Base-by-base conservation (phyloP, 2,888 invertebrate species). In the Troides helena region DNA sequence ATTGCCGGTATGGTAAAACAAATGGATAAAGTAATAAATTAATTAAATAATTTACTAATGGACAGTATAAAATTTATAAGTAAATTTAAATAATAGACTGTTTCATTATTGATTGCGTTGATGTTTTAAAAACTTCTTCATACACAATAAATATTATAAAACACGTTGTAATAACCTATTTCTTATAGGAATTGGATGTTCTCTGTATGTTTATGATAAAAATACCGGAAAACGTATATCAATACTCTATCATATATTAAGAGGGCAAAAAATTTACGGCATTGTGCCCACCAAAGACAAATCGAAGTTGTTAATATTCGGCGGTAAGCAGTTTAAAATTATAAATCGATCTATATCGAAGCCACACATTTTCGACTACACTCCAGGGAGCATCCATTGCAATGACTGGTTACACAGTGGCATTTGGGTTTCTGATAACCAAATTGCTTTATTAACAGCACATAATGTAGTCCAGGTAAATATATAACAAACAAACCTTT, bases 401-500 rank as follows among this genome's bases (percentile, higher is more conserved):
- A 85, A 89, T 73, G 96, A 96, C 79, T 96, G 96, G 96, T 88
- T 96, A 39, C 94, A 95, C 79, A 90, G 93, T 57, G 93, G 92
- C 0, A 82, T 88, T 62, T 95, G 95, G 92, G 73, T 94, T 0
- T 78, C 87, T 65, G 75, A 86, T 50, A 75, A 82, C 30, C 75
- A 86, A 69, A 81, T 96, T 68, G 93, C 93, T 1, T 77, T 95
- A 43, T 89, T 96, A 60, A 94, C 95, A 63, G 94, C 95, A 63
- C 95, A 96, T 75, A 96, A 96, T 88, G 92, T 94, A 65, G 90
- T 95, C 1, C 84, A 94, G 81, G 92, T 91, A 75, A 77, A 60
- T 67, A 14, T 1, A 10, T 39, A 39, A 39, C 39, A 39, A 7
- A 39, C 8, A 10, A 10, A 39, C 1, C 6, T 39, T 21, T 10